A percentile compares a stretch with the other conserved stretches of the same genome.
These are phyloP conservation scores for Halichondria panicea DNA, from an alignment of 37 sponge, comb jelly and placozoan species.

Conservation along the genomic window DNA sequence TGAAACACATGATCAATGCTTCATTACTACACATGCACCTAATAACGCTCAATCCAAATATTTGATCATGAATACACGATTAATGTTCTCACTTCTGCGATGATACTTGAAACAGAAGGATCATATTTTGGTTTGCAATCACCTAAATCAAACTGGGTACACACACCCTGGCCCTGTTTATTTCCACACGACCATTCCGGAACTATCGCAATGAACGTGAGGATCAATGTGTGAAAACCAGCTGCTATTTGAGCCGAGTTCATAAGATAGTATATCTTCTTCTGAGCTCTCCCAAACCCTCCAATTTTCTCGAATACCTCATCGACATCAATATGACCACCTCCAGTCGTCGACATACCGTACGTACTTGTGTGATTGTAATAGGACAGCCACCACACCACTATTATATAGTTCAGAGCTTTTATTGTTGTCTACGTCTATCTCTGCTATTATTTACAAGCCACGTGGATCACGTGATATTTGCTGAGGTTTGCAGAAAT, in stretches of 20 bases:
- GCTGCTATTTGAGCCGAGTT: background rate
- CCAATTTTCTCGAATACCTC: constrained; percentile 42
- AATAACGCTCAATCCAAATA: no score
- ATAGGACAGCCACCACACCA: no score
- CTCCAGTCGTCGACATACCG: no score
- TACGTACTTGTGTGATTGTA: no score
- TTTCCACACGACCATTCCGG: constrained; percentile 46
- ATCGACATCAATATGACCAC: constrained; percentile 64
- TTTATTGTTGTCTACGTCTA: no score
- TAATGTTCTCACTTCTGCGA: constrained; percentile 38
- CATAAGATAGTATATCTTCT: constrained; percentile 14
- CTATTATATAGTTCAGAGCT: no score
- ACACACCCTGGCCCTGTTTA: background rate
- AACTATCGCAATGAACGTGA: constrained; percentile 18
- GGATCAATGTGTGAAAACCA: constrained; percentile 12
- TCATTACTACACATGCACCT: no score
- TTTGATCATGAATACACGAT: no score
- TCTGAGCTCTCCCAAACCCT: constrained; percentile 49
- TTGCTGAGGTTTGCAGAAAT: no score
- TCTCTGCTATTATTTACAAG: no score
- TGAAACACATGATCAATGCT: no score
- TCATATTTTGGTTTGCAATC: constrained; percentile 18
- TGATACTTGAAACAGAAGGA: constrained; percentile 32
- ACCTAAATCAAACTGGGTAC: constrained; percentile 15
- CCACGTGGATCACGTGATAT: no score